Percentiles rank a stretch among this genome's conserved stretches.
Conservation (phyloP, 2,888 invertebrate genomes). For the Copidosoma aretas region DNA sequence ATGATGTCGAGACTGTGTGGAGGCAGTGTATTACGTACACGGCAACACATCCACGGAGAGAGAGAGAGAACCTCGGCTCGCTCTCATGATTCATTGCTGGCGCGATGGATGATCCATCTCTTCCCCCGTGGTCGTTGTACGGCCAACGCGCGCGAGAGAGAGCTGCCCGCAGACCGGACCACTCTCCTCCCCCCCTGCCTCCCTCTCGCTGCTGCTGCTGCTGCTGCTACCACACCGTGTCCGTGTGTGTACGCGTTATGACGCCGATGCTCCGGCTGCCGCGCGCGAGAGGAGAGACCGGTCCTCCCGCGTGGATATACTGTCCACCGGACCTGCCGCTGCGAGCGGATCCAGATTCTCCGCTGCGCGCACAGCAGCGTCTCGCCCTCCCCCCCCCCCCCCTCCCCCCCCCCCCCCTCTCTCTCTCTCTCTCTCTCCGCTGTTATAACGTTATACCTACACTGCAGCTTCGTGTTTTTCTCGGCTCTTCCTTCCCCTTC, state of each 20-base stretch:
- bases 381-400: too few relatives aligned
- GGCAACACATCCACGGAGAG: too few relatives aligned
- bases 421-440: neutral
- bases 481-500: too few relatives aligned
- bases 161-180: conserved; percentile 27
- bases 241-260: conserved; percentile 12
- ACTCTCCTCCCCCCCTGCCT: neutral
- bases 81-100: conserved; percentile 61
- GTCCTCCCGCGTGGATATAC: conserved; percentile 16
- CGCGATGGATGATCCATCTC: conserved; percentile 63
- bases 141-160: neutral
- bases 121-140: conserved; percentile 46
- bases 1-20: neutral
- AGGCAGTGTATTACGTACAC: neutral
- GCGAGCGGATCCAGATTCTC: conserved; percentile 40
- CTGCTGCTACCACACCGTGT: neutral
- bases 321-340: conserved; percentile 34
- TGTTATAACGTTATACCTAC: too few relatives aligned
- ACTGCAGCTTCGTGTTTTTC: too few relatives aligned
- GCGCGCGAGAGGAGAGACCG: conserved; percentile 18
- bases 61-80: neutral
- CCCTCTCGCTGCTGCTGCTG: neutral
- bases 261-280: conserved; percentile 29
- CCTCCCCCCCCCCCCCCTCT: too few relatives aligned
- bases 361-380: too few relatives aligned